These are phyloP conservation scores for Priocnemis perturbator DNA, from an alignment of 2,888 invertebrate species.

Conservation along the genomic window DNA sequence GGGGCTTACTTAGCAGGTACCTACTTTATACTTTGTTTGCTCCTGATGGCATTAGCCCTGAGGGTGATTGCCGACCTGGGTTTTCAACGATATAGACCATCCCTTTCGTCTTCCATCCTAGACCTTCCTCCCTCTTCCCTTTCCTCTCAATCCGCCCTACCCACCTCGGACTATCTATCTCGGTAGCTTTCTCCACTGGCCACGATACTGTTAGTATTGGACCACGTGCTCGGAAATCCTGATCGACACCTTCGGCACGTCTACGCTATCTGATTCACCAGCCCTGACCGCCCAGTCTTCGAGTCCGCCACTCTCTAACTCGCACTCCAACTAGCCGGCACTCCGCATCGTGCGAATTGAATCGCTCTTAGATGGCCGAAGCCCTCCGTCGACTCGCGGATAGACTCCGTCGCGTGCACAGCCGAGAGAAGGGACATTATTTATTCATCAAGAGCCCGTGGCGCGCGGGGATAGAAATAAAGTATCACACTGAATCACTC, in stretches of 20 bases:
- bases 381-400: background rate
- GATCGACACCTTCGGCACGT: constrained; percentile 62
- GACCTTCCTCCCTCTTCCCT: constrained; percentile 35
- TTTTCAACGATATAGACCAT: constrained; percentile 50
- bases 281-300: constrained; percentile 44
- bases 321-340: background rate
- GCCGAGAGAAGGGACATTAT: constrained; percentile 18
- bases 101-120: constrained; percentile 19
- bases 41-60: constrained; percentile 70
- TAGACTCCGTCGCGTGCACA: background rate
- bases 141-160: constrained; percentile 35
- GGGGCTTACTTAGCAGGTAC: constrained; percentile 67
- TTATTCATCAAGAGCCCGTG: constrained; percentile 37
- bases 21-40: constrained; percentile 73
- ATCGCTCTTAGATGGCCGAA: constrained; percentile 10
- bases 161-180: constrained; percentile 49
- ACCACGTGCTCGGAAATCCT: constrained; percentile 73
- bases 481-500: constrained; percentile 19
- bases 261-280: constrained; percentile 58
- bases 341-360: constrained; percentile 1
- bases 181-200: constrained; percentile 58
- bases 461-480: constrained; percentile 30
- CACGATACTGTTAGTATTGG: constrained; percentile 66
- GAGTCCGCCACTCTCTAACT: constrained; percentile 25
- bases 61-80: constrained; percentile 67